Percentiles rank a stretch among this genome's conserved stretches.
These are phyloP conservation scores for Pogonomyrmex barbatus DNA, from an alignment of 1,140 invertebrate species.

Conservation along the genomic window DNA sequence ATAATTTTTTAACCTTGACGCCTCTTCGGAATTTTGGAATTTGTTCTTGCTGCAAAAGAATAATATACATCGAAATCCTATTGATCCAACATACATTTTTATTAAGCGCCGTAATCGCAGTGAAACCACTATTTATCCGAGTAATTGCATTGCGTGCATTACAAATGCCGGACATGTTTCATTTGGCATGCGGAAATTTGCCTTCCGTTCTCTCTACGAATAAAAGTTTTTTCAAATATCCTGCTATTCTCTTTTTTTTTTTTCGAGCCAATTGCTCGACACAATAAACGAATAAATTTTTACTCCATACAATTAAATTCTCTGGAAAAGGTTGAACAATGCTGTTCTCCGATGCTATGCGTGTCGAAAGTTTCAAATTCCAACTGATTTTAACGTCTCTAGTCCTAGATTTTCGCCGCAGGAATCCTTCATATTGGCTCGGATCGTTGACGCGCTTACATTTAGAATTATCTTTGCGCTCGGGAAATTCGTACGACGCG, in stretches of 20 bases:
- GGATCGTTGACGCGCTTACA: slow-evolving; percentile 49
- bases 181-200: slow-evolving; percentile 18
- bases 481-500: slow-evolving; percentile 3
- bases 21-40: neutral
- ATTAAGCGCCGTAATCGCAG: slow-evolving; percentile 34
- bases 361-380: slow-evolving; percentile 30
- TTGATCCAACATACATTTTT: neutral
- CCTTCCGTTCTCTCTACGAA: neutral
- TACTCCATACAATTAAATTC: slow-evolving; percentile 48
- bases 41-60: neutral
- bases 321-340: neutral
- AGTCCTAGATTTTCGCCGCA: slow-evolving; percentile 5
- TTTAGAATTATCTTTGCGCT: slow-evolving; percentile 29
- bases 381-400: neutral
- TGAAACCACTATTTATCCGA: slow-evolving; percentile 18
- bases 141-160: slow-evolving; percentile 35
- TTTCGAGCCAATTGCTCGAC: neutral
- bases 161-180: slow-evolving; percentile 32
- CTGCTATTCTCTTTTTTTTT: slow-evolving; percentile 11
- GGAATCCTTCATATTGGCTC: neutral
- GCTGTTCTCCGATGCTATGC: neutral
- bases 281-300: slow-evolving; percentile 59
- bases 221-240: slow-evolving; percentile 52
- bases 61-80: neutral
- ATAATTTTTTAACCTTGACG: neutral